Percentiles rank a stretch among this genome's conserved stretches.
Evolutionary conservation across 2,888 invertebrate genomes (phyloP).

Genomic region (Polymixis flavicincta): DNA sequence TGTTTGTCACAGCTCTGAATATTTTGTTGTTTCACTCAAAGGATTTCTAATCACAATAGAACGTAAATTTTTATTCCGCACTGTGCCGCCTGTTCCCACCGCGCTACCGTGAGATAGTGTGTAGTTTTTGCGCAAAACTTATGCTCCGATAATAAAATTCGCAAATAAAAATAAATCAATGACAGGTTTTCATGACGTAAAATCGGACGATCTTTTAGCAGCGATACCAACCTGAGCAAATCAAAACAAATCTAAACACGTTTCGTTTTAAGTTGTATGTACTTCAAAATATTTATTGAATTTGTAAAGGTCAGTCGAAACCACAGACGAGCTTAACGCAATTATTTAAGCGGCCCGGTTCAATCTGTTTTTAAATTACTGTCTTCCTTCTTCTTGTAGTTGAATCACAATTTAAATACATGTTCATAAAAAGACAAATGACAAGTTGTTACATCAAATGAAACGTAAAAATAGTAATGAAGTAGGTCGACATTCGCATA

Average conservation of each 20-base stretch:
- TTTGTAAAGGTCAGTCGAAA: background rate
- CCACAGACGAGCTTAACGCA: background rate
- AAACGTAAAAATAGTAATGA: conserved; percentile 21
- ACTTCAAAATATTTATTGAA: background rate
- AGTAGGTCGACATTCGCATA: too few relatives aligned
- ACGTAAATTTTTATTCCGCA: background rate
- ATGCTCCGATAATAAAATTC: conserved; percentile 61
- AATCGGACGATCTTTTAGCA: conserved; percentile 79
- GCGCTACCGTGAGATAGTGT: conserved; percentile 27
- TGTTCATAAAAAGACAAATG: background rate
- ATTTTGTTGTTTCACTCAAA: conserved; percentile 16
- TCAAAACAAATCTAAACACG: conserved; percentile 72
- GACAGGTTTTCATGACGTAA: conserved; percentile 80
- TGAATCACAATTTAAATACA: background rate
- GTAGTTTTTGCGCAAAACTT: conserved; percentile 48
- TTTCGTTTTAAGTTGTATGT: conserved; percentile 47
- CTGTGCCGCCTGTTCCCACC: background rate
- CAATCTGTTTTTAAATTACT: background rate
- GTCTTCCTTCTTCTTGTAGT: background rate
- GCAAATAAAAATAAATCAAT: conserved; percentile 80
- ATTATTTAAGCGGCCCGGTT: background rate
- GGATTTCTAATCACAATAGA: conserved; percentile 11
- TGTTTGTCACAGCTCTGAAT: conserved; percentile 10
- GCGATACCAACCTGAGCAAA: conserved; percentile 75
- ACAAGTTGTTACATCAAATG: background rate